Conservation (phyloP, 2,113 vertebrate genomes). For the Anoplopoma fimbria region DNA sequence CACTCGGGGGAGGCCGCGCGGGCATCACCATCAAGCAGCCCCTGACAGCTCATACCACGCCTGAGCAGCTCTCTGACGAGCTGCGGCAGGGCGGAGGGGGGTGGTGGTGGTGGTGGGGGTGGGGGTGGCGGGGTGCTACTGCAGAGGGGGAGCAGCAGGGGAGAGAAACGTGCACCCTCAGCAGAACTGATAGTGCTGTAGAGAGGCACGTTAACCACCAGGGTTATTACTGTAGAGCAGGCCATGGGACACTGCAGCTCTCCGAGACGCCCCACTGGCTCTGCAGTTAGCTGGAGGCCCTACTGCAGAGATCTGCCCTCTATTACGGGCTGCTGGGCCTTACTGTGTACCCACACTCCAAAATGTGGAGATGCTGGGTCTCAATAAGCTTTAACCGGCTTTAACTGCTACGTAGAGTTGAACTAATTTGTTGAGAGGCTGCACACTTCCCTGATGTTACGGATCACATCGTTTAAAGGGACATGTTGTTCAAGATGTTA, state of each 20-base stretch:
- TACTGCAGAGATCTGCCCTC: slow-evolving; percentile 67
- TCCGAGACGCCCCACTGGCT: slow-evolving; percentile 74
- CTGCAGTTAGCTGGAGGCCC: slow-evolving; percentile 73
- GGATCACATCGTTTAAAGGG: neutral
- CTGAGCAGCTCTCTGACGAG: slow-evolving; percentile 81
- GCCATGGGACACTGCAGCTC: slow-evolving; percentile 78
- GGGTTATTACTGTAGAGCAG: slow-evolving; percentile 82
- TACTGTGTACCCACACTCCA: slow-evolving; percentile 16
- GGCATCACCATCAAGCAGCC: slow-evolving; percentile 82
- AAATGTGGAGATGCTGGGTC: slow-evolving; percentile 1
- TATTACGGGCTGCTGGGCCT: slow-evolving; percentile 52
- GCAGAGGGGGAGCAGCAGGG: slow-evolving; percentile 41
- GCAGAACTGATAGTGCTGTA: slow-evolving; percentile 78
- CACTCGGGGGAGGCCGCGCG: slow-evolving; percentile 69
- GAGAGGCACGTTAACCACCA: slow-evolving; percentile 76
- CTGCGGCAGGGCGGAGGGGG: slow-evolving; percentile 52
- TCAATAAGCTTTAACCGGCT: slow-evolving; percentile 3
- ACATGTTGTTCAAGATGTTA: neutral
- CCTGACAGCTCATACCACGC: slow-evolving; percentile 88
- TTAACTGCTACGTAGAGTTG: neutral
- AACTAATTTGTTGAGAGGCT: neutral
- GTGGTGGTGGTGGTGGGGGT: slow-evolving; percentile 1
- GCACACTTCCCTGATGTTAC: neutral
- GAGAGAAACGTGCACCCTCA: slow-evolving; percentile 78
- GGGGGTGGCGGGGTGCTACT: slow-evolving; percentile 1